Evolutionary conservation across 2,113 vertebrate species (phyloP), one percentile per base, ranked within the genome.

Genomic region (Pelecanoides urinatrix): DNA sequence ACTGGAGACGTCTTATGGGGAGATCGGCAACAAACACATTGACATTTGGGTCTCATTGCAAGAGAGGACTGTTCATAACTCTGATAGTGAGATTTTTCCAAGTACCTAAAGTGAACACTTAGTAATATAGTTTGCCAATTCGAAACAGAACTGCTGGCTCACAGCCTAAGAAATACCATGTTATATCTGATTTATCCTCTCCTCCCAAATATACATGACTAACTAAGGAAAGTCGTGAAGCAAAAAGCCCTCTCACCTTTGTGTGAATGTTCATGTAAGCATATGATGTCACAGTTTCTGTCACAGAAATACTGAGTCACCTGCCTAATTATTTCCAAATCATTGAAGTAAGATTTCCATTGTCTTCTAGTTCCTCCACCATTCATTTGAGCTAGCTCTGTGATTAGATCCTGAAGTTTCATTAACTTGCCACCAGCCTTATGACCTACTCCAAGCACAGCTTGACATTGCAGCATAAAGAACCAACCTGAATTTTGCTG

Each of bases 21-120:
- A 59, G 56, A 55, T 11, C 1, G 1, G 42, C 18, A 59, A 63
- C 0, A 1, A 66, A 12, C 62, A 38, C 17, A 11, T 23, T 0
- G 4, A 45, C 58, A 71, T 73, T 22, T 62, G 45, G n/a, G 59
- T 65, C 75, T 86, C 45, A 3, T 2, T 34, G 42, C 40, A 10
- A 14, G 40, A 75, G 27, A 40, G 26, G 38, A 87, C 14, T 45
- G 21, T 36, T 72, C 36, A 0, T 40, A 65, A 61, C 21, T 25
- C 47, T 8, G 27, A 49, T 2, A 29, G 11, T 6, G 50, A 65
- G 44, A n/a, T 56, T 68, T 49, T 85, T 40, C 23, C 47, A 19
- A 52, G 55, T 15, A 45, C 5, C 19, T 14, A 5, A 65, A 70
- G 21, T 22, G 36, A 84, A 66, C 23, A 76, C n/a, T 29, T 3